Base-by-base conservation (phyloP, 2,113 vertebrate genomes). In the Oreochromis aureus region DNA sequence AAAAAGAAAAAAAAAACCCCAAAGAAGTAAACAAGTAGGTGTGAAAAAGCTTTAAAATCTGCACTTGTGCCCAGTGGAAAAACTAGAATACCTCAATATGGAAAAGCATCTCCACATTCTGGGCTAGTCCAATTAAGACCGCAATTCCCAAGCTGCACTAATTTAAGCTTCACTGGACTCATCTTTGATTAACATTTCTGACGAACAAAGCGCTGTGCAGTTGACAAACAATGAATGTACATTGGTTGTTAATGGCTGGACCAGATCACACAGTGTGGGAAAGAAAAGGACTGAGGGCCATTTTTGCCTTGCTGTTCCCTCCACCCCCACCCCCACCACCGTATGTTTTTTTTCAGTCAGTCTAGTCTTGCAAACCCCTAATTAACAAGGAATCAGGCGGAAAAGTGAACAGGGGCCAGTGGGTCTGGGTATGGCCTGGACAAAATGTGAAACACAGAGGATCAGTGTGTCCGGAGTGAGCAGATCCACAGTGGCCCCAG, bases 311-410 rank as follows among this genome's bases (percentile, higher is more conserved):
- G 5, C 24, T 5, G 15, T 22, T 41, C 34, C 22, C 41, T 32
- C 44, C 66, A 41, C 46, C 48, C 36, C 32, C 41, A 3, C 11
- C 6, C 27, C 10, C 80, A 59, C 22, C 22, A 5, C 55, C 15
- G n/a, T 71, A 32, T 91, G 80, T 80, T 87, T 81, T 88, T 81
- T 88, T n/a, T 69, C 83, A 27, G 55, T 91, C 84, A 76, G 80
- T 48, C 41, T 85, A 59, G 83, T 88, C 91, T 84, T 48, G 81
- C 81, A 91, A 93, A 92, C 84, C 80, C 88, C 91, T 95, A 94
- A 96, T 96, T 95, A 94, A 92, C 85, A 89, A 86, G 90, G 83
- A 94, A 92, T 90, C 86, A 87, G 87, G 90, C 81, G 13, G 82
- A 86, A 88, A 90, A 89, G 90, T 89, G 89, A 94, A 91, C 66